Base-by-base conservation (phyloP, 2,888 invertebrate species). In the Hirtodrosophila trivittata region DNA sequence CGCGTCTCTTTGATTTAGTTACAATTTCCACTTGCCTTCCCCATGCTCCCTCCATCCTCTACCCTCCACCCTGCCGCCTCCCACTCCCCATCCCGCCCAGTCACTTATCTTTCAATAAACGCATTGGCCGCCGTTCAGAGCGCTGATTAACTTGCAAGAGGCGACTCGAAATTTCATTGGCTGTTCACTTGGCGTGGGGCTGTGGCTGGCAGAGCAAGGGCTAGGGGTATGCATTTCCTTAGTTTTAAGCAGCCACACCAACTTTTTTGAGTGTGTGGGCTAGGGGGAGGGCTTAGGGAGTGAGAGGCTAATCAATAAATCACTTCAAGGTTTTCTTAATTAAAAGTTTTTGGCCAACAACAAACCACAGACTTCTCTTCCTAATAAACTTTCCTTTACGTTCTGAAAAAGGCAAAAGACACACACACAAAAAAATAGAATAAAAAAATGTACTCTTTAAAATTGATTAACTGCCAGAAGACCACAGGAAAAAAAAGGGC, bases 321-420 rank as follows among this genome's bases (percentile, higher is more conserved):
- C 88, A 89, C 87, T 88, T 88, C 86, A 88, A 88, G 89, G 88
- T 87, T 89, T 89, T 89, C 88, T 89, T 89, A 89, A 89, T 89
- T 89, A 89, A 89, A 89, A 89, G 62, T 87, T 89, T 87, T 77
- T 62, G 76, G 66, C 76, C 70, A 73, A 69, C 75, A 75, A 73
- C 75, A 68, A 63, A 66, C 75, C 80, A 84, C 68, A 81, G 60
- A 39, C 45, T 58, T 37, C 43, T 38, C 51, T 50, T 56, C 45
- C 62, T 57, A 67, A 69, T 64, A 74, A 84, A 85, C 78, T 84
- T 86, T 87, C 73, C 58, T 60, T 75, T 72, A 77, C 58, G 55
- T 62, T 33, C 47, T 41, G 16, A 28, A 47, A 37, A 52, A 52
- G 33, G 51, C 32, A 56, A 63, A 57, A 71, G 49, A 35, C 54